A percentile compares a stretch with the other conserved stretches of the same genome.
phyloP scores from a whole-genome alignment of 2,113 vertebrate genomes.

The Clarias gariepinus region DNA sequence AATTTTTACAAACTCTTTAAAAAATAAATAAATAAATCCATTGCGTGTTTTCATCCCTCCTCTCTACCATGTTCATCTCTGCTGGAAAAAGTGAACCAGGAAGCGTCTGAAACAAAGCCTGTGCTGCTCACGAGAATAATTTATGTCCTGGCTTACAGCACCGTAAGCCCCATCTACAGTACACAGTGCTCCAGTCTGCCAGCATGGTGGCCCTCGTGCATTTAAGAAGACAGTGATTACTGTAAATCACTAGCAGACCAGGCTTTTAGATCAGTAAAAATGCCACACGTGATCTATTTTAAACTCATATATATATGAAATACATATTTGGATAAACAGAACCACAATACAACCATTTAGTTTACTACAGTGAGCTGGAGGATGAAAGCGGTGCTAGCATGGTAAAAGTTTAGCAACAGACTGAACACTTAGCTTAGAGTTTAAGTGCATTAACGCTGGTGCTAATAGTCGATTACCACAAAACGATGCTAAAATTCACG shows the following conservation, averaged over 20 bases:
- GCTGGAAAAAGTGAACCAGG: neutral
- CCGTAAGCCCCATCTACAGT: neutral
- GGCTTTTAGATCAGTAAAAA: neutral
- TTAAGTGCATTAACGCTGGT: neutral
- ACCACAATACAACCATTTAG: neutral
- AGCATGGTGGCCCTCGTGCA: slow-evolving; percentile 7
- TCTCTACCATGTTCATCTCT: neutral
- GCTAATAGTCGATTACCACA: slow-evolving; percentile 11
- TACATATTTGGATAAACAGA: neutral
- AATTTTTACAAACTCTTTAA: neutral
- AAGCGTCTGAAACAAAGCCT: neutral
- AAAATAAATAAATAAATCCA: neutral
- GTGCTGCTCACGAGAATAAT: neutral
- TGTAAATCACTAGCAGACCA: neutral
- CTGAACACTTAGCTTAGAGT: slow-evolving; percentile 16
- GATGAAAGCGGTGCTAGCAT: neutral
- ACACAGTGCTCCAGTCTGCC: neutral
- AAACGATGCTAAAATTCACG: neutral
- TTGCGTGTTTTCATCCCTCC: neutral
- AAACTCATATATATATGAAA: neutral
- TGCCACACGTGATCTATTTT: neutral
- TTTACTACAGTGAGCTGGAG: slow-evolving; percentile 19
- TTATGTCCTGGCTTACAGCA: neutral
- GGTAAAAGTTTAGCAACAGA: slow-evolving; percentile 10
- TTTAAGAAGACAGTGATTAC: neutral